A percentile compares a stretch with the other conserved stretches of the same genome.
Conservation (phyloP, 2,888 invertebrate species). For the Phlogophora meticulosa region DNA sequence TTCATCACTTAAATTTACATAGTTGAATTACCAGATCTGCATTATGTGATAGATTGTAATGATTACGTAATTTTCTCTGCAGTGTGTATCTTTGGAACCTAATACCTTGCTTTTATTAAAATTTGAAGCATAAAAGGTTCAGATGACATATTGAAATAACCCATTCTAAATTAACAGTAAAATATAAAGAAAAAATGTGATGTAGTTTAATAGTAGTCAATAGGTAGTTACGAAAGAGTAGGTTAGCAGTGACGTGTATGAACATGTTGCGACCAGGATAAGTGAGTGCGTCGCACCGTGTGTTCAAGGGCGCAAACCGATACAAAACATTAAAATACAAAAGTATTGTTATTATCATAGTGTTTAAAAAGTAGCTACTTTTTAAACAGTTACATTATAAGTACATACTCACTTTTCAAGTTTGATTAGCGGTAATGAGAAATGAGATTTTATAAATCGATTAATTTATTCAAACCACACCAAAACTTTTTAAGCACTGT, state of each 20-base stretch:
- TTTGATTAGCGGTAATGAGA: conserved; percentile 15
- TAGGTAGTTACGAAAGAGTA: conserved; percentile 47
- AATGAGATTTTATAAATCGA: conserved; percentile 25
- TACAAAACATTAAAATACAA: conserved; percentile 27
- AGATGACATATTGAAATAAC: neutral
- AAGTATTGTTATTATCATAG: conserved; percentile 16
- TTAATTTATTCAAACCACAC: conserved; percentile 46
- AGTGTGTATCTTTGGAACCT: conserved; percentile 1
- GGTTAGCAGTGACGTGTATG: conserved; percentile 61
- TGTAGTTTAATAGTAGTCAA: conserved; percentile 31
- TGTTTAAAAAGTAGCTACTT: neutral
- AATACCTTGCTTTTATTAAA: conserved; percentile 5
- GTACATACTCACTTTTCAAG: neutral
- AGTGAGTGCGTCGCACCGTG: conserved; percentile 58
- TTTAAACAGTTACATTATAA: neutral
- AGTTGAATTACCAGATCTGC: conserved; percentile 56
- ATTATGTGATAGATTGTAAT: conserved; percentile 51
- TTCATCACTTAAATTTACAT: conserved; percentile 67
- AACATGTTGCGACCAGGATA: conserved; percentile 71
- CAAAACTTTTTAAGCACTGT: conserved; percentile 42
- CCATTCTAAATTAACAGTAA: conserved; percentile 1
- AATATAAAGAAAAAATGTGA: neutral
- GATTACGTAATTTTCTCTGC: conserved; percentile 54
- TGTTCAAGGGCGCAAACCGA: conserved; percentile 60
- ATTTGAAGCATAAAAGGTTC: neutral